Evolutionary conservation across 2,797 vertebrate genomes (phyloP), one percentile per base, ranked within the genome.

Genomic region (Malacoraja senta): DNA sequence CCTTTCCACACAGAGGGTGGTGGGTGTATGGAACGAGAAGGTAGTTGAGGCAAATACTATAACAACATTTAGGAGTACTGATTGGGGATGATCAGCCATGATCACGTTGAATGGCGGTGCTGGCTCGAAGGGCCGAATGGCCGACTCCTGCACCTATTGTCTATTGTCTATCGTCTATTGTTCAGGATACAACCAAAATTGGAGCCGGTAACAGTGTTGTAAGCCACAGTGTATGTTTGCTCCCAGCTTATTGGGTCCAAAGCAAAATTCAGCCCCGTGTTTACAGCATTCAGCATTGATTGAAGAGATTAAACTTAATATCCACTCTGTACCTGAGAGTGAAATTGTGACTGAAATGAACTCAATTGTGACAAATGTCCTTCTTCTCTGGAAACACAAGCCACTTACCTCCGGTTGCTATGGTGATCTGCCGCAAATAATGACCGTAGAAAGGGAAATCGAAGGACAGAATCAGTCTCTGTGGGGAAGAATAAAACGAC

Each of bases 391-490:
- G 24, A 93, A 74, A 24, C n/a, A 32, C 8, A 1, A 79, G 29
- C 65, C 80, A 92, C 95, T 97, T 96, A 99, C 98, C 99, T 93
- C 98, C 99, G 0, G 98, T 99, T 76, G 98, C 98, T 95, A 99
- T 97, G 94, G 98, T 98, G 94, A 99, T 97, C 95, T 99, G 98
- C 94, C 97, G 97, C 95, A 99, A 94, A 95, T 95, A 94, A 96
- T 99, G 98, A 93, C 99, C 99, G 0, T 99, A 99, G 96, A 98
- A 99, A 76, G 98, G 98, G 94, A 99, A 99, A 93, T 99, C 97
- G 93, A 99, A 99, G 77, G 98, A 98, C 77, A 99, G 97, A 19
- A 97, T 95, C 93, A 99, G 97, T 94, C 97, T 97, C 98, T 99
- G 96, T 4, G 71, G 90, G 58, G 58, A 76, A 53, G 44, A 76